These are phyloP conservation scores for Zaprionus taronus DNA, from an alignment of 1,140 invertebrate species.

Conservation along the genomic window DNA sequence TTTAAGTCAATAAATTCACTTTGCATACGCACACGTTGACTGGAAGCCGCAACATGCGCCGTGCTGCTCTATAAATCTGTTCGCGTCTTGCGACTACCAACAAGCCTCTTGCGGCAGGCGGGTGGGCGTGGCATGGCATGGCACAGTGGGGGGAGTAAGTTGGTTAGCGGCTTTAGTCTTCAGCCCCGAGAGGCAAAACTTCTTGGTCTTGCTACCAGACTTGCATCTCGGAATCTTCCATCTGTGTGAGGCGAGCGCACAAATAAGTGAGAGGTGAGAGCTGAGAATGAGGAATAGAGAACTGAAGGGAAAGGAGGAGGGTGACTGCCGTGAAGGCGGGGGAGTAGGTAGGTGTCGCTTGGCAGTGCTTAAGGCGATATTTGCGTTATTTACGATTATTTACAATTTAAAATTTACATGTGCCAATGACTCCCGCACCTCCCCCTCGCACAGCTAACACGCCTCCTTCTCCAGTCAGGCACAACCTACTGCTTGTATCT, in stretches of 20 bases:
- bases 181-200: conserved; percentile 59
- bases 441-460: conserved; percentile 3
- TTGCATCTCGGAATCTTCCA: conserved; percentile 49
- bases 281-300: conserved; percentile 39
- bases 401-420: conserved; percentile 82
- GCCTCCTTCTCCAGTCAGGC: conserved; percentile 6
- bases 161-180: conserved; percentile 49
- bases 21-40: conserved; percentile 72
- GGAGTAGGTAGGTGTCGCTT: conserved; percentile 71
- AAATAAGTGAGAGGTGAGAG: conserved; percentile 44
- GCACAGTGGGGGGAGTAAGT: conserved; percentile 3
- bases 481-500: conserved; percentile 72
- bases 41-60: conserved; percentile 58
- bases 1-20: conserved; percentile 84
- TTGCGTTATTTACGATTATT: conserved; percentile 83
- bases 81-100: conserved; percentile 48
- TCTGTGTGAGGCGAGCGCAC: conserved; percentile 56
- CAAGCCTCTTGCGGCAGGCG: background rate
- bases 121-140: conserved; percentile 21
- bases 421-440: conserved; percentile 27
- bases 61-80: conserved; percentile 79
- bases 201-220: conserved; percentile 67
- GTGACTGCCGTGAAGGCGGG: background rate
- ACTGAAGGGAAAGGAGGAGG: background rate
- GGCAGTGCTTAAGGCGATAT: conserved; percentile 73